These are phyloP conservation scores for Apamea crenata DNA, from an alignment of 2,888 invertebrate genomes.

Conservation along the genomic window DNA sequence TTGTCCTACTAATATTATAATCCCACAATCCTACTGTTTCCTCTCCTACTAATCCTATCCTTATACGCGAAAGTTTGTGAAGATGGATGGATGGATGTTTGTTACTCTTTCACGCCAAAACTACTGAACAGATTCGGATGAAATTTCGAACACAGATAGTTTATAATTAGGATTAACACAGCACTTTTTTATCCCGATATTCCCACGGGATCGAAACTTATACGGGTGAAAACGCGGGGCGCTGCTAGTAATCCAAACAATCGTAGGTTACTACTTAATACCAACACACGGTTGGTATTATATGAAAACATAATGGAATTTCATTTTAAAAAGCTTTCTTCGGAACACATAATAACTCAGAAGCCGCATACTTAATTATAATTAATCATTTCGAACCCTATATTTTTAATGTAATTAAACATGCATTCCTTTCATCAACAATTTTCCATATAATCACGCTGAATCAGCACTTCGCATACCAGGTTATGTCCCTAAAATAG, in stretches of 20 bases:
- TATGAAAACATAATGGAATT: background rate
- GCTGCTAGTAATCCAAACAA: background rate
- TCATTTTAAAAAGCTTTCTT: background rate
- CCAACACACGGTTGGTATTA: background rate
- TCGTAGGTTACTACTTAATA: background rate
- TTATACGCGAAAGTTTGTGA: background rate
- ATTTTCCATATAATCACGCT: slow-evolving; percentile 6
- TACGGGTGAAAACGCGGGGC: no score
- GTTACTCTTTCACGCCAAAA: background rate
- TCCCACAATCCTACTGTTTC: no score
- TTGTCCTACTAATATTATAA: background rate
- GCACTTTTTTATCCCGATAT: no score
- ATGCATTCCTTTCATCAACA: slow-evolving; percentile 5
- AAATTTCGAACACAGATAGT: no score
- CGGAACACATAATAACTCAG: background rate
- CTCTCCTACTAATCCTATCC: no score
- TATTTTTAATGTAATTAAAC: slow-evolving; percentile 19
- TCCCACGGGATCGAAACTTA: no score
- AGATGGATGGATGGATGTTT: background rate
- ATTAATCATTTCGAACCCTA: background rate
- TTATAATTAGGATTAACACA: no score
- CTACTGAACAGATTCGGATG: no score
- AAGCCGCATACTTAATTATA: background rate
- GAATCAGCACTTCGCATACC: slow-evolving; percentile 25
- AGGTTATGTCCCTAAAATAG: slow-evolving; percentile 23